Conservation (phyloP, 2,113 vertebrate species). For the Sprattus sprattus region DNA sequence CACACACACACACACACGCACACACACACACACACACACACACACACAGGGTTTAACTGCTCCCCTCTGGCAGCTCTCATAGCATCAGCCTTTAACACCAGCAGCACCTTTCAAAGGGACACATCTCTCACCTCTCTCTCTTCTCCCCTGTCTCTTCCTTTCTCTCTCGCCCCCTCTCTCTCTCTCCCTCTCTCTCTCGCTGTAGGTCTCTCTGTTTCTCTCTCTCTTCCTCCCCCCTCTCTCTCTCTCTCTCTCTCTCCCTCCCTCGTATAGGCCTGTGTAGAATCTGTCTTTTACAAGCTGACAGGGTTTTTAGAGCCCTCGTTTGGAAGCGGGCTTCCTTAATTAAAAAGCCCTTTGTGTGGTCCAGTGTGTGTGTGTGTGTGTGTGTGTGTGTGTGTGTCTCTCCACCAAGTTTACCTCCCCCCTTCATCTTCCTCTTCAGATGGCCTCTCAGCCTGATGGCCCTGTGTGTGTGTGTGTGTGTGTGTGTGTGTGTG, state of each 20-base stretch:
- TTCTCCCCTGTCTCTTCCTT: background rate
- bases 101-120: background rate
- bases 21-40: slow-evolving; percentile 4
- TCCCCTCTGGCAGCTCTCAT: background rate
- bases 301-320: slow-evolving; percentile 50
- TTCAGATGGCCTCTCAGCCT: slow-evolving; percentile 35
- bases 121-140: background rate
- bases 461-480: background rate
- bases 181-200: background rate
- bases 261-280: slow-evolving; percentile 44
- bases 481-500: background rate
- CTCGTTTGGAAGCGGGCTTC: slow-evolving; percentile 57
- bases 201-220: background rate
- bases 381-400: too few relatives aligned
- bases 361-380: slow-evolving; percentile 57
- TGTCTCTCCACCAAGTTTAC: slow-evolving; percentile 43
- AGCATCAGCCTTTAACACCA: slow-evolving; percentile 1
- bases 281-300: slow-evolving; percentile 57
- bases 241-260: background rate
- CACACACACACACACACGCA: background rate
- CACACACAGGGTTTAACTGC: background rate
- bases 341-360: slow-evolving; percentile 63
- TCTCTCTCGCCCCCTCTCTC: background rate
- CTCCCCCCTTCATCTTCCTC: slow-evolving; percentile 39
- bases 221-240: background rate